Base-by-base conservation (phyloP, 2,797 vertebrate species). In the Chelmon rostratus region DNA sequence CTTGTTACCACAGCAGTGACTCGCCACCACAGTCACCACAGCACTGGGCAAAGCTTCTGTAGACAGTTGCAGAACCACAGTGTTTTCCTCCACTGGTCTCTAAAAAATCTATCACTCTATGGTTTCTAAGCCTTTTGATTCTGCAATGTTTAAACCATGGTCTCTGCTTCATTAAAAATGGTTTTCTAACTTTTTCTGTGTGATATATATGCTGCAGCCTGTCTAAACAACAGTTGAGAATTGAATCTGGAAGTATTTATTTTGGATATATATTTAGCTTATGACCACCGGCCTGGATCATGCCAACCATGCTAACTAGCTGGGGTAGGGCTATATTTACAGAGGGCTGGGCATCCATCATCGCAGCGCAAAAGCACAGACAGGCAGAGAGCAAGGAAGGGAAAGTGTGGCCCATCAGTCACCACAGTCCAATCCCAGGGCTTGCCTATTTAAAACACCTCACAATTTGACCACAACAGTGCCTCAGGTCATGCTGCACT, bases 271-370 rank as follows among this genome's bases (percentile, higher is more conserved):
- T 94, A 95, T 95, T 91, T 95, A 95, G 90, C 72, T 58, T 64
- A 87, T 96, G 95, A 96, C 91, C 84, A 78, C 89, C 76, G 4
- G 89, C 74, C 82, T 84, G 90, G 93, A 91, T 86, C 89, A 95
- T 88, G 94, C 91, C 92, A 94, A 79, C 89, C 92, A 95, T 94
- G 94, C 94, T 96, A 96, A 96, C 94, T 95, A 96, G 94, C 93
- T 88, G 84, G 90, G 90, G 89, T 83, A 84, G 68, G 77, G 85
- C 83, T 96, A 96, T 96, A 96, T 96, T 95, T 96, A 95, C 81
- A 72, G 86, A 88, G 88, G 90, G 89, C 88, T 82, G 88, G 91
- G 92, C 91, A 92, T 94, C 93, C 90, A 94, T 95, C 93, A 94
- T 89, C 86, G 49, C 82, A 75, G 92, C 35, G 86, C 89, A 85